Evolutionary conservation across 1,140 invertebrate species (phyloP).

Genomic region (Sipha flava): DNA sequence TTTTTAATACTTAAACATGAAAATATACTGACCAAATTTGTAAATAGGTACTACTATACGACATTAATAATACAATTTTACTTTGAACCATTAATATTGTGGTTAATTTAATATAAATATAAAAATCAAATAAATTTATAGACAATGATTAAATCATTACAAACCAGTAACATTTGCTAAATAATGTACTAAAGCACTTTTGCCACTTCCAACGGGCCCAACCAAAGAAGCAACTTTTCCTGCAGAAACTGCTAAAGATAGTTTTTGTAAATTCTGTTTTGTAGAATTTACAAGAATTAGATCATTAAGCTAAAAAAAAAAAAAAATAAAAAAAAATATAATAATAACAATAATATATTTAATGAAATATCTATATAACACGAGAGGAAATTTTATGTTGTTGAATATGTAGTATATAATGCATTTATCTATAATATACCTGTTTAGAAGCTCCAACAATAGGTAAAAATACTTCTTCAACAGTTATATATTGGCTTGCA

Average conservation of each 20-base stretch:
- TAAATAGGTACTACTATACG: no score
- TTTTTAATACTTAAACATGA: no score
- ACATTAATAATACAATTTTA: no score
- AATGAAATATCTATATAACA: neutral
- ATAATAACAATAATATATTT: no score
- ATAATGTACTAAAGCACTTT: slow-evolving; percentile 84
- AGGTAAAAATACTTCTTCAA: slow-evolving; percentile 7
- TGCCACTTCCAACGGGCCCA: slow-evolving; percentile 90
- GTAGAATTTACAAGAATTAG: slow-evolving; percentile 58
- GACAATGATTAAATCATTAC: no score
- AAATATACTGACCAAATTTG: no score
- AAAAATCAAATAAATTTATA: no score
- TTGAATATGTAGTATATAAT: neutral
- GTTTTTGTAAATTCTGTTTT: slow-evolving; percentile 58
- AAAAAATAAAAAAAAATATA: no score
- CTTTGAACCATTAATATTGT: no score
- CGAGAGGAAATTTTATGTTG: neutral
- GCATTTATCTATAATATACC: neutral
- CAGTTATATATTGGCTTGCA: neutral
- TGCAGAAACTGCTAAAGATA: slow-evolving; percentile 64
- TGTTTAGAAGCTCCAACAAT: slow-evolving; percentile 5
- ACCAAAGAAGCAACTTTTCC: slow-evolving; percentile 72
- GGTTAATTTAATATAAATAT: no score
- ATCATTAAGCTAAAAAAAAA: slow-evolving; percentile 38
- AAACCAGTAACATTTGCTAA: slow-evolving; percentile 68